Evolutionary conservation across 2,113 vertebrate genomes (phyloP).

Genomic region (Lepisosteus osseus): DNA sequence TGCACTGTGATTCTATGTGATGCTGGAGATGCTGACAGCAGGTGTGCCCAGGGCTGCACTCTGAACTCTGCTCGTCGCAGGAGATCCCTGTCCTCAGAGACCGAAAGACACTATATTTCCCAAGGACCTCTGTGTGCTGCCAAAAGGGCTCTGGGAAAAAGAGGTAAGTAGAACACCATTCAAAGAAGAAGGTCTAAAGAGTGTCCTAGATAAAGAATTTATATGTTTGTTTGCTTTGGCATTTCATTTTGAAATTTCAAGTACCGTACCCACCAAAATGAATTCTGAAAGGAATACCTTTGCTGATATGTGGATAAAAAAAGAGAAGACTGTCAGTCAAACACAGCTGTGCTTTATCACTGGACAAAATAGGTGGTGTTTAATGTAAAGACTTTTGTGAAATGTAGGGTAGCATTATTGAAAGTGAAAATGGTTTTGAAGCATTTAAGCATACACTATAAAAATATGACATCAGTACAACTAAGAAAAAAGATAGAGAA

Average conservation of each 20-base stretch:
- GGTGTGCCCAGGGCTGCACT: slow-evolving; percentile 53
- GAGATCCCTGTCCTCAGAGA: slow-evolving; percentile 47
- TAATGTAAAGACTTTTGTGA: too few species aligned
- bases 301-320: neutral
- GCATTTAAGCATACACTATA: too few species aligned
- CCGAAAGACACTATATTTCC: slow-evolving; percentile 52
- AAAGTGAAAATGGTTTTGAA: too few species aligned
- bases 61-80: slow-evolving; percentile 33
- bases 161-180: neutral
- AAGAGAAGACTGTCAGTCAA: too few species aligned
- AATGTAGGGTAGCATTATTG: too few species aligned
- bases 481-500: too few species aligned
- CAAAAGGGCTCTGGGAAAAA: slow-evolving; percentile 20
- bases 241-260: neutral
- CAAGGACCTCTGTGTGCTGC: slow-evolving; percentile 60
- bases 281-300: neutral
- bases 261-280: neutral
- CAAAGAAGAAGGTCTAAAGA: neutral
- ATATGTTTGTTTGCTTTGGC: neutral
- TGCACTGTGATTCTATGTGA: slow-evolving; percentile 56
- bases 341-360: too few species aligned
- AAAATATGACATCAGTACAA: too few species aligned
- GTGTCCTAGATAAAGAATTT: neutral
- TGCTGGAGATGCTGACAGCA: slow-evolving; percentile 39
- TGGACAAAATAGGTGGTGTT: too few species aligned